Base-by-base conservation (phyloP, 2,888 invertebrate genomes). In the Cryptocephalus primarius region DNA sequence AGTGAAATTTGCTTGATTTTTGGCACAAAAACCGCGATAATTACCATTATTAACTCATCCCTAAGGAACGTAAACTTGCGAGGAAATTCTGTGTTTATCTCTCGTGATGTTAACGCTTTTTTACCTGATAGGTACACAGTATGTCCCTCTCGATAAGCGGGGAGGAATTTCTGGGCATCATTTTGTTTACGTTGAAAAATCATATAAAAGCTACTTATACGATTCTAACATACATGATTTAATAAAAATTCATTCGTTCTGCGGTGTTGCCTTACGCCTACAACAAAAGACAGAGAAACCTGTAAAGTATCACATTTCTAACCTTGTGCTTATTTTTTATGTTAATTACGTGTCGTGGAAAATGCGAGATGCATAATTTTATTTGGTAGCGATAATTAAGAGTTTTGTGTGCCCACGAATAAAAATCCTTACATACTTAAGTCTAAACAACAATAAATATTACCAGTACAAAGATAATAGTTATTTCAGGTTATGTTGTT, bases 101-200 rank as follows among this genome's bases (percentile, higher is more conserved):
- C 6, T 22, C 22, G 22, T 22, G 2, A 22, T 22, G 22, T 22
- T 22, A 22, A 22, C 22, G 6, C 22, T 22, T 22, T 22, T 46
- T 53, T 70, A 83, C 83, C 76, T 83, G 78, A 60, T 83, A 82
- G 39, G 81, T 80, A 58, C 82, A 82, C 56, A 77, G 71, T 59
- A 77, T 76, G 56, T 83, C 76, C 66, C 78, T 82, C 68, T 83
- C 82, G 60, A 80, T 69, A 36, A 36, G 11, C 42, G 81, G 80
- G 55, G 75, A 75, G 55, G 79, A 80, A 68, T 82, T 81, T 71
- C 78, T 77, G 60, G 80, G 77, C 60, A 69, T 68, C 68, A 70
- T 70, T 62, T 66, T 66, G 55, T 13, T 14, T 14, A 32, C 32
- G 42, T 42, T n/a, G 12, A 36, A 36, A 36, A 22, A 22, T 22